phyloP scores from a whole-genome alignment of 2,888 invertebrate species.

The Pemphredon lugubris region DNA sequence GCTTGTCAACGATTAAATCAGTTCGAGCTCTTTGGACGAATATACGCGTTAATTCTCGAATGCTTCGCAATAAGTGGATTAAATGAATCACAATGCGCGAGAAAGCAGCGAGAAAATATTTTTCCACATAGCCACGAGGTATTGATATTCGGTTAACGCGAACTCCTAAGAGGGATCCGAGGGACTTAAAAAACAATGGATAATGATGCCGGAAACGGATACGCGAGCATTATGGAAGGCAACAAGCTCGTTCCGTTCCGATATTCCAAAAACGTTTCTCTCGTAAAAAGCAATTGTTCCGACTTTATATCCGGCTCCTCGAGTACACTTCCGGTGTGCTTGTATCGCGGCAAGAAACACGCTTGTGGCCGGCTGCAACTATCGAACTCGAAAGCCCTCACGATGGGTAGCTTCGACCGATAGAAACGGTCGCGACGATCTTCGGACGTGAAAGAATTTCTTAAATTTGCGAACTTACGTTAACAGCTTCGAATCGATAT shows the following conservation, averaged over 20 bases:
- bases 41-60: no score
- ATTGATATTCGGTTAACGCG: slow-evolving; percentile 8
- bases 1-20: no score
- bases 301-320: slow-evolving; percentile 59
- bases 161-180: slow-evolving; percentile 1
- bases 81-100: slow-evolving; percentile 24
- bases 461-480: slow-evolving; percentile 35
- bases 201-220: slow-evolving; percentile 55
- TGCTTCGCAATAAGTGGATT: no score
- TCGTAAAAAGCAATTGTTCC: slow-evolving; percentile 72
- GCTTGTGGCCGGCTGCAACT: slow-evolving; percentile 18
- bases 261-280: slow-evolving; percentile 63
- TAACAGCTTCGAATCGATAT: not conserved
- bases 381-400: slow-evolving; percentile 21
- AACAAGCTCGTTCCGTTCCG: slow-evolving; percentile 34
- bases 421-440: slow-evolving; percentile 42
- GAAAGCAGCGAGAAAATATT: no score
- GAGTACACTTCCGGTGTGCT: slow-evolving; percentile 21
- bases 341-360: slow-evolving; percentile 35
- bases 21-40: no score
- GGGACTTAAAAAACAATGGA: slow-evolving; percentile 35
- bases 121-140: no score
- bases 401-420: slow-evolving; percentile 16
- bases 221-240: slow-evolving; percentile 23
- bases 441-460: slow-evolving; percentile 44